Base-by-base conservation (phyloP, 1,140 invertebrate genomes). In the Mercenaria mercenaria region DNA sequence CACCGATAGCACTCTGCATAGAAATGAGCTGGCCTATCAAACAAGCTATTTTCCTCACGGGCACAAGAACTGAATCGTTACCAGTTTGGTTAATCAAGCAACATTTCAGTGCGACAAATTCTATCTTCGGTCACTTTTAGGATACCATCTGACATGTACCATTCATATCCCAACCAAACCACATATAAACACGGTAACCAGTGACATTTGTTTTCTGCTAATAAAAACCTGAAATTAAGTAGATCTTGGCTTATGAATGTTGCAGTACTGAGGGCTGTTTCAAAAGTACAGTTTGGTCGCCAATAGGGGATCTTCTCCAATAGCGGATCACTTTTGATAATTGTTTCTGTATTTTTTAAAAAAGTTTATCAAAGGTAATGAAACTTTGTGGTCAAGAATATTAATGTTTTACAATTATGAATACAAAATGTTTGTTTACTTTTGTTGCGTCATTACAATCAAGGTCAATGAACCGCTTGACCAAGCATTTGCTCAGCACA, bases 201-300 rank as follows among this genome's bases (percentile, higher is more conserved):
- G 34, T 80, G 32, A 80, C 76, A 80, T 61, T 82, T 82, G 10
- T 34, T 32, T 10, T 82, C 79, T 56, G 79, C 79, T n/a, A 82
- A 13, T 23, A 59, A 26, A 37, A 82, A 82, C 29, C 32, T 52
- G 23, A 81, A 59, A 37, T 52, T 26, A 26, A 79, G 13, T 39
- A 79, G 23, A 47, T 47, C 76, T 34, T 26, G 47, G 3, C 20
- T 29, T 79, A 47, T 52, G 26, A n/a, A 79, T 8, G 18, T 20
- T 32, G 23, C 47, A 11, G 32, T 34, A 34, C 37, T 26, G 3
- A 50, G 52, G 8, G 43, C 83, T 15, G n/a, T 32, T 69, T 34
- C 50, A 34, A 10, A 76, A 29, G 39, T n/a, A n/a, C n/a, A n/a
- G n/a, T n/a, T n/a, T n/a, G n/a, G n/a, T n/a, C n/a, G n/a, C n/a